Conservation (phyloP, 2,888 invertebrate species). For the Drosophila meridiana region DNA sequence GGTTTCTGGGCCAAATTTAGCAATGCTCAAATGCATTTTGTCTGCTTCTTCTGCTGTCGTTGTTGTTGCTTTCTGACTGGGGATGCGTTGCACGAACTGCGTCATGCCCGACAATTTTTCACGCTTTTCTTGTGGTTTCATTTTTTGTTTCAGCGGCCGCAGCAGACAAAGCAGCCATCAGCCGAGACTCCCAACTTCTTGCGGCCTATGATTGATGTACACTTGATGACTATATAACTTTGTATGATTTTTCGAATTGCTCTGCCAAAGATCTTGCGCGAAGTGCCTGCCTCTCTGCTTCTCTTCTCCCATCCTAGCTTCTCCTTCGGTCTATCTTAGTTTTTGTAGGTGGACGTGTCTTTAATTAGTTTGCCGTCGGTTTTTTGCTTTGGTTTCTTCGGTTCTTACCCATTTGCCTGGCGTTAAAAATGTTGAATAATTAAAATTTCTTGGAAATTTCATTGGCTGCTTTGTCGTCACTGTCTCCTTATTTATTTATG, state of each 20-base stretch:
- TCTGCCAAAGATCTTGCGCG: slow-evolving; percentile 15
- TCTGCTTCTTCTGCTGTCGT: slow-evolving; percentile 26
- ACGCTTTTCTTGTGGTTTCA: slow-evolving; percentile 71
- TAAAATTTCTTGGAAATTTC: slow-evolving; percentile 78
- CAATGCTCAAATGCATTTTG: slow-evolving; percentile 61
- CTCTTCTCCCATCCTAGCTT: not conserved
- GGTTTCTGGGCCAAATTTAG: slow-evolving; percentile 73
- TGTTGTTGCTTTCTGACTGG: slow-evolving; percentile 12
- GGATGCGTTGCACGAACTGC: slow-evolving; percentile 58
- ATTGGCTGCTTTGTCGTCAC: slow-evolving; percentile 62
- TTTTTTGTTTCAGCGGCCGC: slow-evolving; percentile 9
- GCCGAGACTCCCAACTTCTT: slow-evolving; percentile 41
- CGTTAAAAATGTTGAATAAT: slow-evolving; percentile 79
- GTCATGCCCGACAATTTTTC: slow-evolving; percentile 80
- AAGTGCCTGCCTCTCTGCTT: slow-evolving; percentile 1
- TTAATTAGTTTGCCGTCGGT: slow-evolving; percentile 72
- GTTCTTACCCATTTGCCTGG: slow-evolving; percentile 65
- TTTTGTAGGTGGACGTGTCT: slow-evolving; percentile 78
- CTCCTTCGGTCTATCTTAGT: slow-evolving; percentile 8
- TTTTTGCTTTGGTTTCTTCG: slow-evolving; percentile 38
- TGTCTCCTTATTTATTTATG: slow-evolving; percentile 17
- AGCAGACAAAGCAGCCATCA: slow-evolving; percentile 59
- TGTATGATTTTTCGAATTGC: slow-evolving; percentile 71
- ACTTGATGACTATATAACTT: slow-evolving; percentile 83
- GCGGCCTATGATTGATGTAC: slow-evolving; percentile 81